A percentile compares a stretch with the other conserved stretches of the same genome.
Evolutionary conservation across 2,113 vertebrate genomes (phyloP).

Genomic region (Brachionichthys hirsutus): DNA sequence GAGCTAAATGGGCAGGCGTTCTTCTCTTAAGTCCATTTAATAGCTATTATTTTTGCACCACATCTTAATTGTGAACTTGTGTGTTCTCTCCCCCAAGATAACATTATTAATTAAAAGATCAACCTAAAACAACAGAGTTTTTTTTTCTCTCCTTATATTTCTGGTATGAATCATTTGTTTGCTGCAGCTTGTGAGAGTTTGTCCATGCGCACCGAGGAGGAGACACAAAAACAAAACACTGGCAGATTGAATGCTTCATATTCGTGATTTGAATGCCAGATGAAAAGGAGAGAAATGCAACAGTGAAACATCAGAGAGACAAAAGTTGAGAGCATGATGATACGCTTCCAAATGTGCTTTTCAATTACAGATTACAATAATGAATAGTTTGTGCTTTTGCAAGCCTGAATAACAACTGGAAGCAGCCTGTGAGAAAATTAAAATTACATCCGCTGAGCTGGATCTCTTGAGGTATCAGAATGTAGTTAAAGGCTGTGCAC

Average conservation of each 20-base stretch:
- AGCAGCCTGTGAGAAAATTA: neutral
- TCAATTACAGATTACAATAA: conserved; percentile 9
- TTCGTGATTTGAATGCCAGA: too few relatives aligned
- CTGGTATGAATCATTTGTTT: too few relatives aligned
- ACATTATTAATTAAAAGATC: too few relatives aligned
- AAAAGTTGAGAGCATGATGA: neutral
- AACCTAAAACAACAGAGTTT: too few relatives aligned
- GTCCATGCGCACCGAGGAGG: too few relatives aligned
- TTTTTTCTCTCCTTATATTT: too few relatives aligned
- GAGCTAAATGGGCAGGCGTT: conserved; percentile 27
- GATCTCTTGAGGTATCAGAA: conserved; percentile 4
- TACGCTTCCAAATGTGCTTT: neutral
- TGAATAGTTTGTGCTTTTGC: neutral
- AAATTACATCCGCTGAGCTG: neutral
- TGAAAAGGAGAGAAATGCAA: too few relatives aligned
- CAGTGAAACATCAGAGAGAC: neutral
- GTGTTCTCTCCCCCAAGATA: neutral
- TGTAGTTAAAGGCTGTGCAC: conserved; percentile 3
- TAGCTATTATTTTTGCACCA: conserved; percentile 20
- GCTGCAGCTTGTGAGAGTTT: too few relatives aligned
- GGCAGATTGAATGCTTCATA: too few relatives aligned
- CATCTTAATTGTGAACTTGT: neutral
- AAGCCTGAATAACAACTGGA: conserved; percentile 2
- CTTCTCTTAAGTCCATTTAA: conserved; percentile 34
- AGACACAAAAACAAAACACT: too few relatives aligned